Evolutionary conservation across 2,797 vertebrate genomes (phyloP).

Genomic region (Brachymystax lenok): DNA sequence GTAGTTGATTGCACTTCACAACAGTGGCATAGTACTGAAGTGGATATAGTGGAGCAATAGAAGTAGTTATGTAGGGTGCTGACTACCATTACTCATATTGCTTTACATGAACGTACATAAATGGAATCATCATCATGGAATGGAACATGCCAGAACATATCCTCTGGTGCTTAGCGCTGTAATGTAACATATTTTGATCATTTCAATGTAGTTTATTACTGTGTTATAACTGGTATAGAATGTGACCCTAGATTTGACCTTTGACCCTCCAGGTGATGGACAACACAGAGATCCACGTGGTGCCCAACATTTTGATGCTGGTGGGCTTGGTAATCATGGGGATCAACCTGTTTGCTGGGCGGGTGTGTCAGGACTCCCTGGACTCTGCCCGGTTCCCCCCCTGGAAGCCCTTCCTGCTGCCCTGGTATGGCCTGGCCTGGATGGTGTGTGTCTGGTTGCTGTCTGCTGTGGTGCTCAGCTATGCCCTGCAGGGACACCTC

Average conservation of each 20-base stretch:
- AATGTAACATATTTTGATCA: neutral
- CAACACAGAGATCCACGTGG: constrained; percentile 91
- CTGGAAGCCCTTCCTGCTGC: constrained; percentile 89
- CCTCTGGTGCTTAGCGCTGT: neutral
- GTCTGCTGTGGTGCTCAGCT: constrained; percentile 85
- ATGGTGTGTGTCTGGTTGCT: constrained; percentile 82
- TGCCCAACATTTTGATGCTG: constrained; percentile 93
- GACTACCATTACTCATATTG: too few species aligned
- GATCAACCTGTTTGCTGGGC: constrained; percentile 88
- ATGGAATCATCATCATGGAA: neutral
- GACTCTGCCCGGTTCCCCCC: constrained; percentile 86
- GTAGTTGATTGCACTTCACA: too few species aligned
- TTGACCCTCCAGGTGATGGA: constrained; percentile 84
- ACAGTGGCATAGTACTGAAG: too few species aligned
- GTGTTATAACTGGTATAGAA: neutral
- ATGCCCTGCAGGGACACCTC: constrained; percentile 85
- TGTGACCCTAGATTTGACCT: neutral
- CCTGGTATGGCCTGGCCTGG: constrained; percentile 79
- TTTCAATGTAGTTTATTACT: neutral
- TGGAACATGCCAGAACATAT: neutral
- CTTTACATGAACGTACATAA: neutral
- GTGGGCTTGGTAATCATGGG: constrained; percentile 88
- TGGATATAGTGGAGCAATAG: too few species aligned
- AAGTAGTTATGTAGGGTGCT: too few species aligned
- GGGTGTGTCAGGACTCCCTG: constrained; percentile 94